phyloP scores from a whole-genome alignment of 2,888 invertebrate genomes.

The Linnaemya vulpina region DNA sequence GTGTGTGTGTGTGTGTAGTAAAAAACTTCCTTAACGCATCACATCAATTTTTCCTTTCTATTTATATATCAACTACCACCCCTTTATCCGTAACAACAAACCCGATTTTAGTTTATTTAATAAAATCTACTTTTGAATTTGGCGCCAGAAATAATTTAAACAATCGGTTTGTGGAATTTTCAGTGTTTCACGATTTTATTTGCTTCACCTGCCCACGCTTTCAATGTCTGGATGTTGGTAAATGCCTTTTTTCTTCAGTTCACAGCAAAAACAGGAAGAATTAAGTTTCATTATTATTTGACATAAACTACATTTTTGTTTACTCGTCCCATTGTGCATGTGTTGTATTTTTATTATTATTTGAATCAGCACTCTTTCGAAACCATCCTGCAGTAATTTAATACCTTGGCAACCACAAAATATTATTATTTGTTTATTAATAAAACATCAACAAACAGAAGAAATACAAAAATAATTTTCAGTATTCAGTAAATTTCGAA shows the following conservation, averaged over 20 bases:
- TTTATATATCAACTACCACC: too few species aligned
- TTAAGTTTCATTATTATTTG: too few species aligned
- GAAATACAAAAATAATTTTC: background rate
- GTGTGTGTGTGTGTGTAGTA: too few species aligned
- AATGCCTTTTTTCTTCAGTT: constrained; percentile 23
- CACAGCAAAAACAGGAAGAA: constrained; percentile 28
- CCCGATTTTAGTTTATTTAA: background rate
- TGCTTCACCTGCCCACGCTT: constrained; percentile 15
- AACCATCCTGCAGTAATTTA: background rate
- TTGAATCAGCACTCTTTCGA: background rate
- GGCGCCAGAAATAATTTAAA: constrained; percentile 57
- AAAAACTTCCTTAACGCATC: too few species aligned
- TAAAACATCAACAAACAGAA: background rate
- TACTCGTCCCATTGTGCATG: too few species aligned
- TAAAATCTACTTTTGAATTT: constrained; percentile 33
- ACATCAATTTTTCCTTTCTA: too few species aligned
- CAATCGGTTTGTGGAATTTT: background rate
- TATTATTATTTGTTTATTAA: constrained; percentile 33
- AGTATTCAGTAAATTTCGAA: background rate
- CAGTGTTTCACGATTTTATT: background rate
- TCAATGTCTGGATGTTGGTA: background rate
- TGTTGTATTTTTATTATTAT: background rate
- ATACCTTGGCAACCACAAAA: constrained; percentile 28
- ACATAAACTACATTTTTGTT: too few species aligned
- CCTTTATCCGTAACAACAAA: background rate